Evolutionary conservation across 2,888 invertebrate species (phyloP), one percentile per base, ranked within the genome.

Genomic region (Heliconius sara): DNA sequence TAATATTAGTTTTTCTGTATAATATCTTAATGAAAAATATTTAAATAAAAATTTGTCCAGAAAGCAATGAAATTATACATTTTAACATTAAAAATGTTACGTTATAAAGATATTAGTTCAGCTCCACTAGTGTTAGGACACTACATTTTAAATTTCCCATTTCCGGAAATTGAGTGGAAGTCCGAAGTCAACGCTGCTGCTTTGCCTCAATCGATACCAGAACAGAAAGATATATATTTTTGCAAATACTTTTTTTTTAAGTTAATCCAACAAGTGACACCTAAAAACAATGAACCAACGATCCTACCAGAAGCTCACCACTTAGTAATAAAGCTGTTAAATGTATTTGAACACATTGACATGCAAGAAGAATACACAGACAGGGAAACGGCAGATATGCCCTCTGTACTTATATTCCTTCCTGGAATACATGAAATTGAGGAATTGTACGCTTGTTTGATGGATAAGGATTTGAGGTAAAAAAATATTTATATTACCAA

Each of bases 341-440:
- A 95, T 79, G 94, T 96, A 3, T 96, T 98, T 85, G 97, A 98
- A 86, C 91, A 89, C 7, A 92, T 97, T 34, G 97, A 97, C 85
- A 88, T 88, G 71, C 84, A 88, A 10, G 96, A 96, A 79, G 93
- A 94, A 12, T 89, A 88, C 65, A 81, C 81, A 0, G 88, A 93
- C 73, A 86, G 87, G 60, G 84, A 84, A 1, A 86, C 87, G 77
- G 90, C 87, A 0, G 92, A 90, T 80, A 82, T 94, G 81, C 88
- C 97, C 0, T 97, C 98, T 3, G 97, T 99, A 30, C 95, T 99
- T 0, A 96, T 99, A 77, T 99, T 99, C 91, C 90, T 99, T 83
- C 99, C 99, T 0, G 99, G 98, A 71, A 96, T 98, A 77, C 93
- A 96, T 85, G 98, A 99, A 95, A 98, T 98, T 80, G 97, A 98